Conservation (phyloP, 1,140 invertebrate genomes). For the Drosophila chauvacae region DNA sequence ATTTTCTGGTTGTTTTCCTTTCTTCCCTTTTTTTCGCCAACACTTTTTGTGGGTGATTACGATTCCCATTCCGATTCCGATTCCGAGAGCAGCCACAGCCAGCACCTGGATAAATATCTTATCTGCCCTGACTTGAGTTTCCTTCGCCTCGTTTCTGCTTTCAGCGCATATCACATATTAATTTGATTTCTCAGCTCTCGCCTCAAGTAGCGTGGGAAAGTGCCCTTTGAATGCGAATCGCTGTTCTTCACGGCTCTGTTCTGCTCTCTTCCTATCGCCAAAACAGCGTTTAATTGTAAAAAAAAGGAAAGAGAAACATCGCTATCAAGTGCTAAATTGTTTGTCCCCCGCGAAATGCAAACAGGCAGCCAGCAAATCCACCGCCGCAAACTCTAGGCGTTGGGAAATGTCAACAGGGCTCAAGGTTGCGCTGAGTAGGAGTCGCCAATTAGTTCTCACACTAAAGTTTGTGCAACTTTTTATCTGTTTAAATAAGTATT, state of each 20-base stretch:
- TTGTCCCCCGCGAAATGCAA: constrained; percentile 38
- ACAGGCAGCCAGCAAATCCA: constrained; percentile 12
- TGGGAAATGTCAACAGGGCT: constrained; percentile 70
- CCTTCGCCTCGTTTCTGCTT: constrained; percentile 63
- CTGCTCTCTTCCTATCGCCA: constrained; percentile 23
- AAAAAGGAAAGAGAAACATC: background rate
- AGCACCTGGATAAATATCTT: constrained; percentile 83
- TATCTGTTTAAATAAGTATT: background rate
- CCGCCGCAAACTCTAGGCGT: constrained; percentile 48
- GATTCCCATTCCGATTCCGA: constrained; percentile 24
- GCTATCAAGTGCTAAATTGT: constrained; percentile 70
- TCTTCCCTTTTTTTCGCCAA: constrained; percentile 54
- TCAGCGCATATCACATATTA: constrained; percentile 75
- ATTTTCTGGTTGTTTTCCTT: constrained; percentile 34
- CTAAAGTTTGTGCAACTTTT: background rate
- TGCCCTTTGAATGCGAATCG: constrained; percentile 40
- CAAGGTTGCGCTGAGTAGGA: constrained; percentile 20
- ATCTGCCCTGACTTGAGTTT: constrained; percentile 58
- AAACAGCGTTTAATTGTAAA: constrained; percentile 24
- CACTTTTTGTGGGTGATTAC: constrained; percentile 76
- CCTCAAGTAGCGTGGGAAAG: constrained; percentile 77
- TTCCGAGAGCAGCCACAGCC: constrained; percentile 46
- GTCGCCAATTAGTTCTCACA: constrained; percentile 17
- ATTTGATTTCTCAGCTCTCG: constrained; percentile 65
- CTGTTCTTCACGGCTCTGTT: constrained; percentile 20